These are phyloP conservation scores for Muscicapa striata DNA, from an alignment of 2,797 vertebrate genomes.

Conservation along the genomic window DNA sequence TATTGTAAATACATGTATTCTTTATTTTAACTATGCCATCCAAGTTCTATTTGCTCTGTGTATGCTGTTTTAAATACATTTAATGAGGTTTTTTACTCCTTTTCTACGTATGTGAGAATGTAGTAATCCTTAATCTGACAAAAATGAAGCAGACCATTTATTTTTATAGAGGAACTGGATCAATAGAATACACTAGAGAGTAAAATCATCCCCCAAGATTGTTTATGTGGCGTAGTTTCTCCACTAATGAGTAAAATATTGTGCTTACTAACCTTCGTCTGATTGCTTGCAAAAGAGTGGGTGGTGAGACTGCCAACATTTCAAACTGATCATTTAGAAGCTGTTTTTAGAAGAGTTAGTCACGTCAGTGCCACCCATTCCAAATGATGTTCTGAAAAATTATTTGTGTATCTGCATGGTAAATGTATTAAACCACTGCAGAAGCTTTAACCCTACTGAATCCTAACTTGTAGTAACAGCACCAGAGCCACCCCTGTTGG, in stretches of 20 bases:
- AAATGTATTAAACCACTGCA: background rate
- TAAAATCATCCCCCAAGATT: background rate
- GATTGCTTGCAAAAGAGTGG: background rate
- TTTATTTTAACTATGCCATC: constrained; percentile 47
- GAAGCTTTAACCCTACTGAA: background rate
- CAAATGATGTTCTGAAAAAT: background rate
- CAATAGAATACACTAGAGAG: background rate
- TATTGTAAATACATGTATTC: constrained; percentile 71
- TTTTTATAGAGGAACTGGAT: background rate
- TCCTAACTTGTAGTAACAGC: background rate
- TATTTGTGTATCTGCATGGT: background rate
- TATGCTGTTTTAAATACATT: constrained; percentile 43
- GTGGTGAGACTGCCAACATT: background rate
- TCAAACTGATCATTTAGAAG: background rate
- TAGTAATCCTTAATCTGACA: background rate
- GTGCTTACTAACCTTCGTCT: constrained; percentile 17
- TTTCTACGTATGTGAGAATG: constrained; percentile 4
- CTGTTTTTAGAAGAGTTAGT: background rate
- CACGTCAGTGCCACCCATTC: background rate
- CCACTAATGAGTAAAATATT: background rate
- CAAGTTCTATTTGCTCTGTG: constrained; percentile 49
- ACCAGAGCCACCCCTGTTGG: background rate
- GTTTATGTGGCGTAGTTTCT: background rate
- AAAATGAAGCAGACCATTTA: background rate
- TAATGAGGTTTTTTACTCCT: constrained; percentile 39